Percentiles rank a stretch among this genome's conserved stretches.
These are phyloP conservation scores for Thryonomys swinderianus DNA, from an alignment of 2,113 vertebrate species.

Conservation along the genomic window DNA sequence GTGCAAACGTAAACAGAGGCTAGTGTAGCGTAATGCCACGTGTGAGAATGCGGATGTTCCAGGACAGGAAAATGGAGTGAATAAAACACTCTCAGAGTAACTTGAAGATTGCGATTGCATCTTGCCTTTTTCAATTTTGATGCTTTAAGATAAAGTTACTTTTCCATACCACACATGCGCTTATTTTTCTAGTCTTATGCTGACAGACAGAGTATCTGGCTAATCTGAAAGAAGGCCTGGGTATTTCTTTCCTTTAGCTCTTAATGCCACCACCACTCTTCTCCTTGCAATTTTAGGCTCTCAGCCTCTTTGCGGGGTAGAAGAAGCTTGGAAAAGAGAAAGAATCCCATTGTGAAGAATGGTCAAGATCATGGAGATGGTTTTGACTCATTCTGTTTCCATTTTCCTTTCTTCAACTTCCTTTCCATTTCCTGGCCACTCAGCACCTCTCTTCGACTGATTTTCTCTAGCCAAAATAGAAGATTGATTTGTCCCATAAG, in stretches of 20 bases:
- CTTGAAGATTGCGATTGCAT: background rate
- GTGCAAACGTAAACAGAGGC: background rate
- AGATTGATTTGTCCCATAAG: slow-evolving; percentile 44
- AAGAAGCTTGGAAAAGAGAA: slow-evolving; percentile 47
- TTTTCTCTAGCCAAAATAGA: slow-evolving; percentile 36
- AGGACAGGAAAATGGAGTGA: background rate
- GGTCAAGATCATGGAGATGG: slow-evolving; percentile 59
- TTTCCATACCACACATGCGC: background rate
- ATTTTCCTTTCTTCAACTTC: slow-evolving; percentile 63
- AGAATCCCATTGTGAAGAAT: slow-evolving; percentile 55
- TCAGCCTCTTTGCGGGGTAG: background rate
- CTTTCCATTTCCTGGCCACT: slow-evolving; percentile 60
- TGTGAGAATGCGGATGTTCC: background rate
- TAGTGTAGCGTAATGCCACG: background rate
- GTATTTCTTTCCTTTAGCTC: slow-evolving; percentile 17
- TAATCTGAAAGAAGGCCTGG: slow-evolving; percentile 18
- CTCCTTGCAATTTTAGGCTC: slow-evolving; percentile 65
- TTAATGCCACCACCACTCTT: background rate
- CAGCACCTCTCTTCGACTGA: slow-evolving; percentile 32
- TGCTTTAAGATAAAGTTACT: slow-evolving; percentile 62
- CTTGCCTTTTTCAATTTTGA: background rate
- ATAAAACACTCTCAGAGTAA: background rate
- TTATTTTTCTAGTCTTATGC: slow-evolving; percentile 64
- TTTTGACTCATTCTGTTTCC: slow-evolving; percentile 59
- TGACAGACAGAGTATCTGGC: slow-evolving; percentile 34